Evolutionary conservation across 1,140 invertebrate species (phyloP), one percentile per base, ranked within the genome.

Genomic region (Batillaria attramentaria): DNA sequence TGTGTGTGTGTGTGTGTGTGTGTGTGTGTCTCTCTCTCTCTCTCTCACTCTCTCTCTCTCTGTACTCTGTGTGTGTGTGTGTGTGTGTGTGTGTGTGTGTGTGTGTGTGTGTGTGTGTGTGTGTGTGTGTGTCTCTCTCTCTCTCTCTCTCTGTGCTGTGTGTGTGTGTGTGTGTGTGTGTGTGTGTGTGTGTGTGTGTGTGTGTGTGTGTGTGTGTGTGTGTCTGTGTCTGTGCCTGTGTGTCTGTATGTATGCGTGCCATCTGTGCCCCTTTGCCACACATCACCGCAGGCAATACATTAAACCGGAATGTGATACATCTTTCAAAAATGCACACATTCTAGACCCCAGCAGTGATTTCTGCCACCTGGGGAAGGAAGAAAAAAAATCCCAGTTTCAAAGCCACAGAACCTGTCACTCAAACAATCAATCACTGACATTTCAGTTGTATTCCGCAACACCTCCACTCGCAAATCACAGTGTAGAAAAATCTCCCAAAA

Each of bases 21-120:
- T 31, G n/a, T 28, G 6, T 75, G 46, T 75, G 5, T 75, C 54
- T 75, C 46, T 75, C 33, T 60, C n/a, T 60, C 54, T 60, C 33
- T 35, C 18, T 57, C 73, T 60, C 54, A 57, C 13, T 41, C 73
- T 75, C 73, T 75, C 43, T 75, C 54, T 43, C 73, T 60, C 37
- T 35, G 46, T 75, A 20, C 28, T 57, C n/a, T 28, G 8, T 13
- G 16, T 35, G 4, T 13, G 13, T 35, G 18, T 50, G n/a, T 73
- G 4, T 43, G 41, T 28, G 41, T 73, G 13, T 73, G 37, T 43
- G 8, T 73, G 13, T 42, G 6, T n/a, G 18, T 73, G 37, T 73
- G 13, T 50, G 4, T 73, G 18, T 73, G 24, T 43, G 13, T 73
- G 37, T 73, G 13, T 43, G 3, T 73, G 4, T 43, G 4, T 50